Evolutionary conservation across 2,797 vertebrate genomes (phyloP), one percentile per base, ranked within the genome.

Genomic region (Mastacembelus armatus): DNA sequence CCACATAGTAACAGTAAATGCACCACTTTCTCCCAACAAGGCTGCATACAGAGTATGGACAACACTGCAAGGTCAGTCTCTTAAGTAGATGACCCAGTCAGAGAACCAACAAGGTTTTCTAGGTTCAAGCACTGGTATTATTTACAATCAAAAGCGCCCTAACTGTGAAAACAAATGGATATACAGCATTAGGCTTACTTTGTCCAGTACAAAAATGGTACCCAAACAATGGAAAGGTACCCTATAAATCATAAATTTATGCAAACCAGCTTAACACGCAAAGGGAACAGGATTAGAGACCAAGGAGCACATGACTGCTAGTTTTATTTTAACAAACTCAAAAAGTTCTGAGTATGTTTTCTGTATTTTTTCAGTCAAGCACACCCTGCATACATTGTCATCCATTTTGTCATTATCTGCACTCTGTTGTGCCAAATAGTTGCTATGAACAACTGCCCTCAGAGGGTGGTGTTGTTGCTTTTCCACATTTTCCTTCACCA

Each of bases 371-470:
- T 50, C 14, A 42, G 3, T 58, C n/a, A 39, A 33, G 15, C 8
- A 12, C 4, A 14, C 39, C 50, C 36, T 71, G 26, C 48, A 39
- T 40, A 26, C 45, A 49, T 26, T 66, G n/a, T 36, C 43, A 60
- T 64, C 70, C 54, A 36, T 76, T 79, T 61, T 56, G 50, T 70
- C 26, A 22, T 35, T 32, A 45, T 69, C 21, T 14, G 15, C 33
- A 30, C 66, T 64, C 43, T 66, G 58, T 71, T 76, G 72, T 79
- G 59, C 61, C 52, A 67, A 81, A 71, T 68, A 77, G 85, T 84
- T 89, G 74, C 83, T 66, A 82, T 64, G 62, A 84, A 84, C 77
- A 82, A 77, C 80, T 81, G 65, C 51, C 87, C 83, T 89, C 72
- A 35, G 71, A 85, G 81, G 72, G 58, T 76, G 73, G 75, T 87